Evolutionary conservation across 1,140 invertebrate genomes (phyloP), one percentile per base, ranked within the genome.

Genomic region (Drosophila gunungcola): DNA sequence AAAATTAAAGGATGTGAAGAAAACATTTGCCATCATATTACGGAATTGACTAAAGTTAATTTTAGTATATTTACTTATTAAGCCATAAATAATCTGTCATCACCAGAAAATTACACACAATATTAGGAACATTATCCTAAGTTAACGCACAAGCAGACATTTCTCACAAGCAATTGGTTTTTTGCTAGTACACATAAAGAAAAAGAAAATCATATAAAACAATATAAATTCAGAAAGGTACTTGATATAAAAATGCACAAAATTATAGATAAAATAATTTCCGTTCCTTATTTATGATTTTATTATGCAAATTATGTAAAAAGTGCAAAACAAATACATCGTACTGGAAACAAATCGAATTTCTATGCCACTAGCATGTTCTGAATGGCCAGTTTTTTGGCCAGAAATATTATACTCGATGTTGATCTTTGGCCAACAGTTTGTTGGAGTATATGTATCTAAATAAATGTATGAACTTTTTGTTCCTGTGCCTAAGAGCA

Each of bases 401-500:
- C 34, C 16, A 45, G 3, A 45, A 25, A 25, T 25, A 45, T 10
- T 12, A 11, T 4, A 5, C 38, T 39, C n/a, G 11, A 41, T 58
- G 57, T 63, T 74, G 45, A 61, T 69, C 52, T 69, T 82, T 74
- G 46, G 77, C 58, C 68, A 73, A 64, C 45, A 68, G 63, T 80
- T 84, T 61, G 63, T 55, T 52, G 34, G 48, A 72, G 70, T 55
- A 80, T 67, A 80, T 73, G 63, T 41, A 39, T 43, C 16, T 57
- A 55, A 21, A 29, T 53, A 36, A 69, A 70, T 62, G 12, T 56
- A 42, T 41, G 60, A 5, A 32, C 29, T 61, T 60, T 55, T 41
- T 55, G 52, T 67, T 46, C 46, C 73, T 75, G 61, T 67, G 57
- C 56, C 78, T 78, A 86, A 82, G 64, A 81, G 82, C 69, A 52